phyloP scores from a whole-genome alignment of 2,888 invertebrate species.

The Cephus rjabovi region DNA sequence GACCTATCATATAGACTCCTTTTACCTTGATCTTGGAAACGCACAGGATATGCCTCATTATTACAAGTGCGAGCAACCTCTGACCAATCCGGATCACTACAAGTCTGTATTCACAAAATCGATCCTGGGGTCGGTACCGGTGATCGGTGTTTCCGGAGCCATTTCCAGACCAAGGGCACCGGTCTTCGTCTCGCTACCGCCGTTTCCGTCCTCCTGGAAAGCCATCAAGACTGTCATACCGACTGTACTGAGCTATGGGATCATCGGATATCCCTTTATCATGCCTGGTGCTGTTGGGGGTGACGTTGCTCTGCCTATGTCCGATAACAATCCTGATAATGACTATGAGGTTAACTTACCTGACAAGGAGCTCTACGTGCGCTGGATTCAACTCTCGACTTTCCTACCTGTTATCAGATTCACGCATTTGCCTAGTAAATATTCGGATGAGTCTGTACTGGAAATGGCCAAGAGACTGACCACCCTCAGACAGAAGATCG shows the following conservation, averaged over 20 bases:
- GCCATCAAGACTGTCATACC: constrained; percentile 87
- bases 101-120: constrained; percentile 78
- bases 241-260: constrained; percentile 86
- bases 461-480: constrained; percentile 83
- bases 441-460: constrained; percentile 81
- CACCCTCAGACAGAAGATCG: constrained; percentile 78
- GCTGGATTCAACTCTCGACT: constrained; percentile 92
- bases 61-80: constrained; percentile 79
- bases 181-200: constrained; percentile 86
- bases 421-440: constrained; percentile 89
- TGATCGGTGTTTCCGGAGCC: constrained; percentile 88
- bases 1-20: constrained; percentile 85
- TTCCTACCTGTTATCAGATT: constrained; percentile 94
- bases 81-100: constrained; percentile 86
- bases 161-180: constrained; percentile 85
- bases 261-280: constrained; percentile 92
- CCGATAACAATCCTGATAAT: constrained; percentile 76
- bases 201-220: constrained; percentile 89
- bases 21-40: constrained; percentile 84
- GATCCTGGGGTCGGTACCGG: constrained; percentile 73
- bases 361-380: constrained; percentile 84
- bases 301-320: constrained; percentile 77
- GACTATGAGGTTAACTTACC: constrained; percentile 83
- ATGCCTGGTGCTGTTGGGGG: constrained; percentile 96
- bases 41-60: constrained; percentile 89